Percentiles rank a stretch among this genome's conserved stretches.
Evolutionary conservation across 2,113 vertebrate genomes (phyloP).

Genomic region (Sceloporus undulatus): DNA sequence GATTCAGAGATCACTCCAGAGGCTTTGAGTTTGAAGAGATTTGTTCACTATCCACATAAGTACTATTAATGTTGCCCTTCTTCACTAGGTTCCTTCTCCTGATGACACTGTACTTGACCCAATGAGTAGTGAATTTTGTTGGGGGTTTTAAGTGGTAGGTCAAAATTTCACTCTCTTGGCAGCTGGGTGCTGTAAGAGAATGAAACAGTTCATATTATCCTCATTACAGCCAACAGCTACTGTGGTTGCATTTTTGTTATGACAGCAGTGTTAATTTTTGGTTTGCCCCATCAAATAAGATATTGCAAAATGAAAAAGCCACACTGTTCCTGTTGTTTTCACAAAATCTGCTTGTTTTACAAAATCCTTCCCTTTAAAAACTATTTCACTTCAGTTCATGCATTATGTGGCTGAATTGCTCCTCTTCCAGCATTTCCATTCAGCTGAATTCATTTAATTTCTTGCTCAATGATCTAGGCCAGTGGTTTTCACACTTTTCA

Average conservation of each 20-base stretch:
- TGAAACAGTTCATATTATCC: neutral
- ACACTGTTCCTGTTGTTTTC: neutral
- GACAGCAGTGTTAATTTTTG: neutral
- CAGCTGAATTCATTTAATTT: neutral
- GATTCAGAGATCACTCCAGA: neutral
- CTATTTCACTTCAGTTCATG: neutral
- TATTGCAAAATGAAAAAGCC: neutral
- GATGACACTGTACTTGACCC: neutral
- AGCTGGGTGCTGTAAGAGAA: neutral
- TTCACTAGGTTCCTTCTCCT: neutral
- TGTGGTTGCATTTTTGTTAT: neutral
- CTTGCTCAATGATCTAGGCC: neutral
- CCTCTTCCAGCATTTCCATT: accelerated
- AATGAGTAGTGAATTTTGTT: neutral
- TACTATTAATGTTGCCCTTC: neutral
- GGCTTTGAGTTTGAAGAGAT: neutral
- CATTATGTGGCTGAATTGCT: neutral
- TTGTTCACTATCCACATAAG: neutral
- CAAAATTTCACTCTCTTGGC: neutral
- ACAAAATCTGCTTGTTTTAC: neutral
- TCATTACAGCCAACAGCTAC: neutral
- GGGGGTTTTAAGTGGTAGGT: neutral
- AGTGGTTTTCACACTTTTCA: neutral
- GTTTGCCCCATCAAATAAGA: neutral
- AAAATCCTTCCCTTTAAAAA: neutral